Base-by-base conservation (phyloP, 23 tunicate genomes). In the Phallusia fumigata region DNA sequence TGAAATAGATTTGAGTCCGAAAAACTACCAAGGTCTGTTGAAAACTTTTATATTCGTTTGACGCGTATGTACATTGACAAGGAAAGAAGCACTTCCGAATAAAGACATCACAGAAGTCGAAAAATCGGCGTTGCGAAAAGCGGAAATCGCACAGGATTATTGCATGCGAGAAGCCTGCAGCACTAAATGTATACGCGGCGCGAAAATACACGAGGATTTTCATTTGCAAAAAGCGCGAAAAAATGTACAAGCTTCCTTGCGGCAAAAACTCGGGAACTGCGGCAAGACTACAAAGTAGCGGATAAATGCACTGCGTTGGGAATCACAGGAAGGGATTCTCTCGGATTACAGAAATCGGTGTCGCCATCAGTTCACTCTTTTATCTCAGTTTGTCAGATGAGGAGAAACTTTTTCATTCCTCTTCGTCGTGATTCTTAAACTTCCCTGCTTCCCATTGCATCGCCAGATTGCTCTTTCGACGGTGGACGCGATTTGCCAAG, bases 381-480 rank as follows among this genome's bases (percentile, higher is more conserved):
- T 40, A 40, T 40, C 47, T 40, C 10, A 40, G 47, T 40, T 5
- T 40, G 5, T 40, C 10, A 10, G 47, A 40, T 3, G 47, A 3
- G 5, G 47, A 40, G 47, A 40, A 40, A 40, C 47, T 40, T 40
- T 40, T 58, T 74, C 34, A 13, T 81, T 65, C 33, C 65, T 65
- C 33, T 24, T 81, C 84, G 11, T 81, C 84, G 47, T 80, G 47
- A 64, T 86, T 86, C 26, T 80, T 76, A 86, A 82, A 89, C 31
- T 84, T 78, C 74, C 93, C 93, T 1, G 86, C 88, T 74, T 89
- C 93, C 93, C 93, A 89, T 22, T 74, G 74, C 85, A 77, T 79
- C 2, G 93, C 88, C 36, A 89, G 79, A 32, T 34, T 84, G 65
- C 93, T 84, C 75, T 84, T 89, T 50, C 93, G 52, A 10, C 83